Base-by-base conservation (phyloP, 2,888 invertebrate species). In the Blastobasis lacticolella region DNA sequence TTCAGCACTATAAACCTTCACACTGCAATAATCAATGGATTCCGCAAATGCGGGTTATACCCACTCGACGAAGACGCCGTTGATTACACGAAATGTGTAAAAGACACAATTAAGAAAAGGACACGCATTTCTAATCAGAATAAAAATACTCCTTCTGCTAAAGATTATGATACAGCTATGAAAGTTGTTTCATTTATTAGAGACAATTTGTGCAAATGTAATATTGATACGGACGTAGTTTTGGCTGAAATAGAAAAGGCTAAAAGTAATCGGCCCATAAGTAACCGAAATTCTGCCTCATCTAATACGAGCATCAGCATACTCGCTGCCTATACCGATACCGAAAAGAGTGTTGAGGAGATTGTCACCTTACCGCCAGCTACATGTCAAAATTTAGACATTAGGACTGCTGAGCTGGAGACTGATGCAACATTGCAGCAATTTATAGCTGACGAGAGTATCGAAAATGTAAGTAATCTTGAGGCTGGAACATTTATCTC, bases 81-180 rank as follows among this genome's bases (percentile, higher is more conserved):
- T 5, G 50, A 53, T 43, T 53, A 54, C 46, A 45, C 42, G 5
- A 54, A 54, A 51, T 54, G 51, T 36, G 42, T 42, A 7, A 7
- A 7, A 8, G 6, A 38, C 10, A 38, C 38, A n/a, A 49, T 37
- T 23, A 9, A 36, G 9, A 42, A 42, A 8, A n/a, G 42, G 10
- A 42, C n/a, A 4, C 5, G 42, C 9, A 5, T 6, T 42, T 42
- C 5, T 42, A 5, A 42, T 10, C 5, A 42, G 10, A 23, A 23
- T 23, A 23, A 23, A 23, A 23, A 23, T 23, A 23, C 23, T 23
- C 23, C 23, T 23, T 23, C 23, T 23, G 23, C 23, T 8, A 10
- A 6, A 42, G 42, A 42, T 7, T n/a, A 42, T n/a, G 42, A 42
- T 10, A 42, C 42, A 5, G 9, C 42, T 42, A 9, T 42, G 5